Percentiles rank a stretch among this genome's conserved stretches.
phyloP scores from a whole-genome alignment of 35 echinoderm and acorn worm genomes.

The Heliocidaris tuberculata region DNA sequence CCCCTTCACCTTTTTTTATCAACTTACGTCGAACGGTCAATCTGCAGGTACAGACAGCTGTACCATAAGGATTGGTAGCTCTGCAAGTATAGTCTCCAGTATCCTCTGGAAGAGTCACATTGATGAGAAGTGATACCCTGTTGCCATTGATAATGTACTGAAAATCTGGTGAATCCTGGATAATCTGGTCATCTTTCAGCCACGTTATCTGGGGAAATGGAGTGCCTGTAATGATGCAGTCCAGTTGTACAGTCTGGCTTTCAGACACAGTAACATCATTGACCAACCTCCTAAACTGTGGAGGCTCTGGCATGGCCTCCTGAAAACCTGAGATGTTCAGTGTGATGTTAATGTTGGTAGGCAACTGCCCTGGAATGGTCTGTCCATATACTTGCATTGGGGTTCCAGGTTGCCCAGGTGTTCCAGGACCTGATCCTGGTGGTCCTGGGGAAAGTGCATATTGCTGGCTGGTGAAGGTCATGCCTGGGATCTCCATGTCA shows the following conservation, averaged over 20 bases:
- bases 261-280: conserved; percentile 67
- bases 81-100: conserved; percentile 94
- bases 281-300: conserved; percentile 66
- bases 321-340: conserved; percentile 76
- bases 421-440: conserved; percentile 6
- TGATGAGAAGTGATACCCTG: conserved; percentile 79
- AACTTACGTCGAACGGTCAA: conserved; percentile 84
- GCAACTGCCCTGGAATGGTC: conserved; percentile 51
- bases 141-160: conserved; percentile 91
- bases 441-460: background rate
- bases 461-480: conserved; percentile 45
- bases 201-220: conserved; percentile 85
- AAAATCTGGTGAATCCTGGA: conserved; percentile 88
- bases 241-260: conserved; percentile 72
- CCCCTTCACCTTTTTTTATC: background rate
- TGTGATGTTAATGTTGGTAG: conserved; percentile 79
- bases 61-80: conserved; percentile 87
- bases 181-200: conserved; percentile 74
- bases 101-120: conserved; percentile 77
- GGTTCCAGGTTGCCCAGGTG: conserved; percentile 9
- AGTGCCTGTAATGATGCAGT: conserved; percentile 88
- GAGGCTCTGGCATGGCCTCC: conserved; percentile 76
- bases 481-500: conserved; percentile 56
- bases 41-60: conserved; percentile 78
- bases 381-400: conserved; percentile 46